Evolutionary conservation across 2,113 vertebrate genomes (phyloP).

Genomic region (Pteruthius melanotis): DNA sequence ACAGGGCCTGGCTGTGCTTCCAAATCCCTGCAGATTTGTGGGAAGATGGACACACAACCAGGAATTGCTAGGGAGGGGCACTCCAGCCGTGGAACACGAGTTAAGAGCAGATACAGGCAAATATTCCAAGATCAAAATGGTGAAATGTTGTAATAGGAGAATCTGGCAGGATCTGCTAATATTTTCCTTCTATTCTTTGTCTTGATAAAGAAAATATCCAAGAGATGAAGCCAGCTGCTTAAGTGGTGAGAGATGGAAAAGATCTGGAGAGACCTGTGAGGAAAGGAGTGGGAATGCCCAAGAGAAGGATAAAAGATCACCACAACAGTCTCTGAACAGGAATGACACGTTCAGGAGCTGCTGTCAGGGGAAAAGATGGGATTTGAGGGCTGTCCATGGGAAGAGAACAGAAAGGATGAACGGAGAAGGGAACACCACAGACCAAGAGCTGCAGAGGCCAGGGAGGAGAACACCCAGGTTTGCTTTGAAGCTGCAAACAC

Average conservation of each 20-base stretch:
- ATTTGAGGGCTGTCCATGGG: neutral
- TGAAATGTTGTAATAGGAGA: neutral
- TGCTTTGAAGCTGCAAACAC: neutral
- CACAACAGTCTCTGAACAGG: neutral
- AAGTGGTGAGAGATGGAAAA: neutral
- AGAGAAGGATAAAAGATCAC: neutral
- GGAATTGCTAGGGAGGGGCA: neutral
- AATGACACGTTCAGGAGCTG: neutral
- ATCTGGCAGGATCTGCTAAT: neutral
- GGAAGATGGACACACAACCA: accelerated
- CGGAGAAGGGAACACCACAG: neutral
- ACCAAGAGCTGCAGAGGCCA: neutral
- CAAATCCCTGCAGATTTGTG: accelerated
- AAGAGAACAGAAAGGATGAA: neutral
- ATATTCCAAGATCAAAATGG: neutral
- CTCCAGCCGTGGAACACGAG: accelerated
- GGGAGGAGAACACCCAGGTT: accelerated
- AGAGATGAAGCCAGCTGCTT: neutral
- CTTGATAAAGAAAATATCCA: neutral
- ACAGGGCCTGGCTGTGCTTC: neutral
- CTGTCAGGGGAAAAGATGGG: neutral
- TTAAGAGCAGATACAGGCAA: neutral
- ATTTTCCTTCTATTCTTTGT: neutral
- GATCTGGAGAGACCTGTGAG: neutral
- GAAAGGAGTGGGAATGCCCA: neutral